Percentiles rank a stretch among this genome's conserved stretches.
These are phyloP conservation scores for Pterocles burchelli DNA, from an alignment of 2,113 vertebrate species.

Conservation along the genomic window DNA sequence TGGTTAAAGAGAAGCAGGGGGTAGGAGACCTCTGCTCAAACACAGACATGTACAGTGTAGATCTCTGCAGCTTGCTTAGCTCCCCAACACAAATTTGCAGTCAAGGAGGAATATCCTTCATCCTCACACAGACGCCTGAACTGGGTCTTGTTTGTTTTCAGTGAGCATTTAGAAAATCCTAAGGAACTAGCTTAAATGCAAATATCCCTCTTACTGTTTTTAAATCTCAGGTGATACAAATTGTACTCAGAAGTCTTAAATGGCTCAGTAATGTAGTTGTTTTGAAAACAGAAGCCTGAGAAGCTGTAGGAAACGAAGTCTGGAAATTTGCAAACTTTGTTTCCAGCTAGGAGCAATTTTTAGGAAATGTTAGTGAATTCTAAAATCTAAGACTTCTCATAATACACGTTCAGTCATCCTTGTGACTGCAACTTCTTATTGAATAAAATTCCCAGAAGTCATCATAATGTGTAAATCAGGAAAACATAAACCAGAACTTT, in stretches of 20 bases:
- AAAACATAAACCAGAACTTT: background rate
- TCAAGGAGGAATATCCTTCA: background rate
- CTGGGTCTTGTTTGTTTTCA: background rate
- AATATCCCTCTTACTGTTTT: background rate
- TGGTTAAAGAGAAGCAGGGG: background rate
- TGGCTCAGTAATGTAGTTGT: background rate
- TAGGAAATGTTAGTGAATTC: background rate
- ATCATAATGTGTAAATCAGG: background rate
- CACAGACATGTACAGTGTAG: accelerated
- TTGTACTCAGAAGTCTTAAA: background rate
- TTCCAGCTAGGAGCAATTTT: background rate
- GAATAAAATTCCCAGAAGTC: background rate
- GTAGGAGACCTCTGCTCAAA: background rate
- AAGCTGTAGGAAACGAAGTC: background rate
- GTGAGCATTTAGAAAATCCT: background rate
- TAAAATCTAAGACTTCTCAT: background rate
- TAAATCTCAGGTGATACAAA: background rate
- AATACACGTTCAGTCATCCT: background rate
- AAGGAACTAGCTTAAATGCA: background rate
- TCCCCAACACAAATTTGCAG: background rate
- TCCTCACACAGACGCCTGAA: background rate
- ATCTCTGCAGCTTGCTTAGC: background rate
- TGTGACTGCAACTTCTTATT: background rate
- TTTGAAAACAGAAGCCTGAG: background rate
- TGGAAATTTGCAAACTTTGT: background rate